Evolutionary conservation across 1,140 invertebrate genomes (phyloP), one percentile per base, ranked within the genome.

Genomic region (Catajapyx aquilonaris): DNA sequence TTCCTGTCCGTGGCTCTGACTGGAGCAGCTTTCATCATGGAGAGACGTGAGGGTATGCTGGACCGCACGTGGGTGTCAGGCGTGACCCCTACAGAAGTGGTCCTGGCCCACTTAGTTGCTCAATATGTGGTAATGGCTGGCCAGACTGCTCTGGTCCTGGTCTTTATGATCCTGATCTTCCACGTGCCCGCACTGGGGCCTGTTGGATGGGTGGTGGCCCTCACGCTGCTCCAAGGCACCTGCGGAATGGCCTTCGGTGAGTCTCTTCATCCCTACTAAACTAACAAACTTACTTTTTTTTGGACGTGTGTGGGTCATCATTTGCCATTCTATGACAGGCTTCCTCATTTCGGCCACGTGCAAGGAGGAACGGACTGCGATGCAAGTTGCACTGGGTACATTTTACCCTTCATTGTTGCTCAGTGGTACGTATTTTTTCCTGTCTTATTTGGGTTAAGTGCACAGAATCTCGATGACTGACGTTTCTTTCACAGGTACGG

Each of bases 1-100:
- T 91, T 94, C 67, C 68, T 93, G 59, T 85, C 88, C 16, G 84
- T 91, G 11, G 86, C 86, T n/a, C 55, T 94, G 35, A 94, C 87
- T 10, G 86, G 86, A 2, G 80, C 88, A 10, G 76, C 80, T 1
- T 71, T 95, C 52, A 79, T 95, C 32, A 75, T 90, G 38, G 90
- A 95, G 53, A 68, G 83, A 43, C 88, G 84, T 43, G 84, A 88
- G 57, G 86, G 86, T 17, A 58, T 88, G n/a, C 50, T 90, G 44
- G 84, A 91, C 53, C 62, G 86, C 39, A 81, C 81, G 31, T 81
- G 83, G 72, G 84, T 90, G 1, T 80, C 80, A 21, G 86, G 88
- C 34, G 84, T 94, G 1, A 73, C 75, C 1, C 78, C 84, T 0
- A 71, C 75, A 2, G 86, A 94, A 64, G 80, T 94, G 44, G 69